These are phyloP conservation scores for Sycophaga agraensis DNA, from an alignment of 1,140 invertebrate species.

Conservation along the genomic window DNA sequence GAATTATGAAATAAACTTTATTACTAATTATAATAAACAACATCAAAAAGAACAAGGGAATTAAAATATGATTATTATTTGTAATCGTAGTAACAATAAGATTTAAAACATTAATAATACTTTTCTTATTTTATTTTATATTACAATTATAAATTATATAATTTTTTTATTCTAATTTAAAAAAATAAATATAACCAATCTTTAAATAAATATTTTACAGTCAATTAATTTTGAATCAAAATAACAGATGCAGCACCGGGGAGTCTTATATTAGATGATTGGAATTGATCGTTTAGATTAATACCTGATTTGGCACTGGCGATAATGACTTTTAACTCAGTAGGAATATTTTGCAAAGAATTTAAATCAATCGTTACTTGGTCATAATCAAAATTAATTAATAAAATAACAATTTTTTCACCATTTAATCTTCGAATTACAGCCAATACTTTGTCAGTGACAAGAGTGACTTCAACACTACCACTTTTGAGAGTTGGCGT, in stretches of 20 bases:
- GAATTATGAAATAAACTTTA: too few relatives aligned
- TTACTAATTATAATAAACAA: too few relatives aligned
- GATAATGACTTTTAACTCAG: constrained; percentile 27
- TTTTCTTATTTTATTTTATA: neutral
- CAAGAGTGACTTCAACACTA: constrained; percentile 58
- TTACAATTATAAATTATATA: neutral
- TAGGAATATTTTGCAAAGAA: constrained; percentile 33
- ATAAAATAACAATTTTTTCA: constrained; percentile 29
- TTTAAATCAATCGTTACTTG: constrained; percentile 31
- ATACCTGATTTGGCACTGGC: constrained; percentile 31
- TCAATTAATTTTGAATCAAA: too few relatives aligned
- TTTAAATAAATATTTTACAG: too few relatives aligned
- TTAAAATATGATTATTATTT: too few relatives aligned
- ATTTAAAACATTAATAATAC: too few relatives aligned
- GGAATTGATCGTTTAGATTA: constrained; percentile 3
- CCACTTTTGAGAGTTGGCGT: constrained; percentile 60
- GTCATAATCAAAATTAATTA: constrained; percentile 36
- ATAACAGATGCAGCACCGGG: constrained; percentile 34
- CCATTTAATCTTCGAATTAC: constrained; percentile 32
- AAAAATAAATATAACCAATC: too few relatives aligned
- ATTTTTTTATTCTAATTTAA: neutral
- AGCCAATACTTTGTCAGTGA: constrained; percentile 51
- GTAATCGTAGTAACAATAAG: too few relatives aligned
- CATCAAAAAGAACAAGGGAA: too few relatives aligned
- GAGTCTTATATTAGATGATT: constrained; percentile 26